Percentiles rank a stretch among this genome's conserved stretches.
Conservation (phyloP, 1,140 invertebrate genomes). For the Macrobrachium nipponense region DNA sequence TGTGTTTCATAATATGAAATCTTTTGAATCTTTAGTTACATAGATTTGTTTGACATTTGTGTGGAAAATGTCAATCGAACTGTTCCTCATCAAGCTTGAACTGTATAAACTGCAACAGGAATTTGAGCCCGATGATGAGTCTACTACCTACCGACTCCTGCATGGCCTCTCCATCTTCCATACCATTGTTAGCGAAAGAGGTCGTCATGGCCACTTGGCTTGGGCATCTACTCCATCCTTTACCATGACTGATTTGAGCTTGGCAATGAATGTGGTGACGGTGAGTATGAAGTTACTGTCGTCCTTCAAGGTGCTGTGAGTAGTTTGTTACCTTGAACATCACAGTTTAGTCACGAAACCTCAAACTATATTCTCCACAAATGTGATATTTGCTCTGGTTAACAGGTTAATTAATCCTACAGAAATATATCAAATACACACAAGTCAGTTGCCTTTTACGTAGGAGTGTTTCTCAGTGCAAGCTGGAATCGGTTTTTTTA, state of each 20-base stretch:
- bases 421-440: no score
- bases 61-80: no score
- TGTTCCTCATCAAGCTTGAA: no score
- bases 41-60: no score
- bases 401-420: no score
- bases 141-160: conserved; percentile 65
- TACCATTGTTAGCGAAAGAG: conserved; percentile 66
- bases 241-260: conserved; percentile 37
- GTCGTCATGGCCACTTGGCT: conserved; percentile 53
- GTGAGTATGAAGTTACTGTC: conserved; percentile 8
- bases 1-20: background rate
- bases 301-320: background rate
- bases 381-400: no score
- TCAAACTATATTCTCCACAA: no score
- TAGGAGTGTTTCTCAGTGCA: no score
- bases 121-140: conserved; percentile 42
- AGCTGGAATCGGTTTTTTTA: no score
- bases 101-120: background rate
- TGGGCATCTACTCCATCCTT: conserved; percentile 54
- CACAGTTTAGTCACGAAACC: background rate
- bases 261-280: conserved; percentile 35
- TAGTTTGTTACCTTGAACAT: background rate
- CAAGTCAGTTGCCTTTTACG: no score
- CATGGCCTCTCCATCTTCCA: conserved; percentile 73
- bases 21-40: no score